phyloP scores from a whole-genome alignment of 2,113 vertebrate species.

The Corythoichthys haematopterus region DNA sequence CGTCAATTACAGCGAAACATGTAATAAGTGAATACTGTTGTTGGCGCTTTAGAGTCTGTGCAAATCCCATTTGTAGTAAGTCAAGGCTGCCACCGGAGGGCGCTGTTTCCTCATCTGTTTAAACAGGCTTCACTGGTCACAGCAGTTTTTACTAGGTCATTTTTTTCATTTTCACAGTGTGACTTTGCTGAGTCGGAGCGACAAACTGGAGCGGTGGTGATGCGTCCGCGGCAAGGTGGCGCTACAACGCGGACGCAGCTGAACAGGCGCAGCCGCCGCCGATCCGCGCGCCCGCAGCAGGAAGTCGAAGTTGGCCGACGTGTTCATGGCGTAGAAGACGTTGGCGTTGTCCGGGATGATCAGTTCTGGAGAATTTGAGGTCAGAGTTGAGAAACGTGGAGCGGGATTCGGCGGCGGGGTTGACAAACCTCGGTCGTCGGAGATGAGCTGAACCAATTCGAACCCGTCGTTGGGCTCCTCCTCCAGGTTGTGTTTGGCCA shows the following conservation, averaged over 20 bases:
- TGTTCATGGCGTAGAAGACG: slow-evolving; percentile 95
- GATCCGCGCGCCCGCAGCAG: slow-evolving; percentile 78
- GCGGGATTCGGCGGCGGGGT: too few species aligned
- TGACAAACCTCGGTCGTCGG: slow-evolving; percentile 79
- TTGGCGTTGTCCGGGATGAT: slow-evolving; percentile 86
- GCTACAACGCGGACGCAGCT: slow-evolving; percentile 74
- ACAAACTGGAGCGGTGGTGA: slow-evolving; percentile 75
- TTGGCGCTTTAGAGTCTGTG: not conserved
- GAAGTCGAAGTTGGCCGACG: slow-evolving; percentile 86
- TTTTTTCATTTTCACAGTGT: slow-evolving; percentile 67
- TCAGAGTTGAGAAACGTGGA: too few species aligned
- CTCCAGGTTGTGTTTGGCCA: slow-evolving; percentile 89
- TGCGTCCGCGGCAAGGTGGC: slow-evolving; percentile 75
- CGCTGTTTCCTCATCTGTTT: not conserved
- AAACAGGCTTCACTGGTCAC: not conserved
- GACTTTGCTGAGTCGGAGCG: slow-evolving; percentile 79
- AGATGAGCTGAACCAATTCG: slow-evolving; percentile 90
- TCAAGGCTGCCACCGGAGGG: not conserved
- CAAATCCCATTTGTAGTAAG: not conserved
- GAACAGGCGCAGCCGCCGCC: slow-evolving; percentile 47
- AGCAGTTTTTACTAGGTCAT: not conserved
- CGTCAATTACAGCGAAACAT: too few species aligned
- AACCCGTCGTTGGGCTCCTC: slow-evolving; percentile 76
- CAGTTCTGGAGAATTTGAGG: slow-evolving; percentile 72
- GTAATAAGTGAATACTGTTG: slow-evolving; percentile 1